These are phyloP conservation scores for Panulirus ornatus DNA, from an alignment of 1,140 invertebrate species.

Conservation along the genomic window DNA sequence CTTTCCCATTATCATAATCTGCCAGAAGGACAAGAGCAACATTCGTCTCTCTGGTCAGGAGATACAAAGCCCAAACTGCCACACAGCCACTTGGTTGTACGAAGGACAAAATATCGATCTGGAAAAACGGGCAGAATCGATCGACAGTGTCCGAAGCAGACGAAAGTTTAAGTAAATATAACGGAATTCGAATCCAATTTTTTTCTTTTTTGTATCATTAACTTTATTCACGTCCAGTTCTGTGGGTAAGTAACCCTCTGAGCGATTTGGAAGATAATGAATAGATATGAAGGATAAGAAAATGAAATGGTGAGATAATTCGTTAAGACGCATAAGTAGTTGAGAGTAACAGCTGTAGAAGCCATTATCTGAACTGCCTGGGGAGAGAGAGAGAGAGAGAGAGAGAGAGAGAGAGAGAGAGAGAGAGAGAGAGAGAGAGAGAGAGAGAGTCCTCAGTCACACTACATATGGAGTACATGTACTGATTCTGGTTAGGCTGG, in stretches of 20 bases:
- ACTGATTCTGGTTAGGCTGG: not conserved
- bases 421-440: too few species aligned
- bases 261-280: not conserved
- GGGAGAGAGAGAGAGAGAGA: not conserved
- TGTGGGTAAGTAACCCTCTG: too few species aligned
- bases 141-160: not conserved
- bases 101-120: conserved; percentile 28
- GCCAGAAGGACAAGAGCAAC: not conserved
- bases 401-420: not conserved
- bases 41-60: not conserved
- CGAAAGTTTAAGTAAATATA: not conserved
- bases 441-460: too few species aligned
- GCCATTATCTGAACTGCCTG: not conserved
- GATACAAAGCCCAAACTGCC: not conserved
- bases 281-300: not conserved
- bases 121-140: conserved; percentile 41
- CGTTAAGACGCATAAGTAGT: not conserved
- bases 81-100: not conserved
- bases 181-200: not conserved
- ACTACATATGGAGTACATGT: not conserved
- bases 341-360: not conserved
- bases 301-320: not conserved
- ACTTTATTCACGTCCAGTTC: not conserved
- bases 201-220: not conserved
- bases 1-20: not conserved